Base-by-base conservation (phyloP, 2,888 invertebrate genomes). In the Pachliopta kotzebuea region DNA sequence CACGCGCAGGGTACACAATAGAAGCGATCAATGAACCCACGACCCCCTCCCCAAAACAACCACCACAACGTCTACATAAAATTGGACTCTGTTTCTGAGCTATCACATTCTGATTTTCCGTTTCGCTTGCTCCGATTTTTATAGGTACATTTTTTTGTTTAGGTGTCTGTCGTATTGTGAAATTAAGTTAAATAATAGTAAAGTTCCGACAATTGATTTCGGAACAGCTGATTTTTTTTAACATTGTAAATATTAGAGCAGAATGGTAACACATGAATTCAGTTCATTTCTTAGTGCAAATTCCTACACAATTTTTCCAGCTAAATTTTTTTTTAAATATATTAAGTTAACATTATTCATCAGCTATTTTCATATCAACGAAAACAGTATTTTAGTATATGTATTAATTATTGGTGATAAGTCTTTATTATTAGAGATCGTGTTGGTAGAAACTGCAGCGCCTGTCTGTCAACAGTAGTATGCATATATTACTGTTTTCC, bases 11-110 rank as follows among this genome's bases (percentile, higher is more conserved):
- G 71, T 76, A 71, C 69, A 88, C 89, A 88, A 88, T 86, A 77
- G 79, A 73, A 70, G 76, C 88, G 90, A 88, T 81, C 90, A 87
- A 86, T 90, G 90, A 91, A 89, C 90, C 79, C 88, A 72, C 79
- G 78, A 79, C 80, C 86, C 86, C 80, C 75, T 72, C 75, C 74
- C 73, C 71, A 63, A 62, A 66, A 52, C 65, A 26, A 58, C 59
- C 58, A 62, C 50, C 50, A 42, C 3, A 11, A 11, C 55, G 29
- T 18, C 50, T 42, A 55, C n/a, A 21, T 21, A 18, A 31, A n/a
- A 50, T 50, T 62, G 6, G 6, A 59, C 65, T 58, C 31, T 61
- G 57, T 50, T 24, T 2, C 26, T 23, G 45, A 7, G 1, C 0
- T 0, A n/a, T n/a, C 54, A 62, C 14, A n/a, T 23, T 45, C 6